Base-by-base conservation (phyloP, 2,113 vertebrate genomes). In the Condylura cristata region DNA sequence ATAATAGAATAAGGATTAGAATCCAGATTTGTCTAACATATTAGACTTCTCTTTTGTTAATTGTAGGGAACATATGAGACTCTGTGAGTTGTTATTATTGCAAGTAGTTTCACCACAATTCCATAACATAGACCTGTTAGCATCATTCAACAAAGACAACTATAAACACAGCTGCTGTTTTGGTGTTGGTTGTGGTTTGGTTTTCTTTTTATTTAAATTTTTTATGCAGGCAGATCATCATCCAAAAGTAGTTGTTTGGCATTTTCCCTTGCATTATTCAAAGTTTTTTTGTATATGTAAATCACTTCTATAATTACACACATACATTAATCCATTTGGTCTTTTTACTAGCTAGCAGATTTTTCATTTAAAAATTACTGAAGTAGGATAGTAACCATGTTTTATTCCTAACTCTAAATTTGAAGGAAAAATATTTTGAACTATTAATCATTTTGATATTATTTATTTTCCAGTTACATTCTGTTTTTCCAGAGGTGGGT, bases 81-180 rank as follows among this genome's bases (percentile, higher is more conserved):
- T 89, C 16, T 71, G 32, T 37, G 41, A 24, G 41, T 75, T 75
- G 44, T 81, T 85, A 87, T 86, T 90, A 60, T 71, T 58, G 86
- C 83, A 90, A 95, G 30, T 91, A 93, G 37, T 39, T 89, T 65
- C 80, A 17, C 12, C 39, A 4, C 56, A 18, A 72, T 93, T 82
- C 63, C 68, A 6, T 93, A 80, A 79, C 39, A 61, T 70, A 83
- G 84, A 93, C 44, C 68, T 86, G 24, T 72, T 86, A 85, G 53
- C 17, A 5, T 76, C 70, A 76, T 90, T 90, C 70, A 89, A 44
- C 86, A 95, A 92, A 90, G 81, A 75, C 89, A 85, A 91, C 86
- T 32, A 9, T 89, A 96, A 95, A 95, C 88, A 96, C 91, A 97
- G 90, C 90, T 97, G 95, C 86, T 96, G 13, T 96, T 96, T 93